Conservation (phyloP, 2,113 vertebrate genomes). For the Entomyzon cyanotis region DNA sequence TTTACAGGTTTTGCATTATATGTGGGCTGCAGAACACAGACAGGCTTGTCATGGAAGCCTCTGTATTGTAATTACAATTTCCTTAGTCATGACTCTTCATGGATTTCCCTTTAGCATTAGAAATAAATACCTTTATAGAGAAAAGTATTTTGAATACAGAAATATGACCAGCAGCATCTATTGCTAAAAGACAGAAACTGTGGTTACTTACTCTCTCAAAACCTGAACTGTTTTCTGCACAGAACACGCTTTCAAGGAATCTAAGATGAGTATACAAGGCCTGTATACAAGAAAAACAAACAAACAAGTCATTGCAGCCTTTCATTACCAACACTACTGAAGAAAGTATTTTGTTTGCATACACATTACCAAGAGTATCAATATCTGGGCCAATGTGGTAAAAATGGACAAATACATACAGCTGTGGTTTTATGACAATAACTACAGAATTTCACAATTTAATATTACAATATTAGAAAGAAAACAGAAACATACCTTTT, state of each 20-base stretch:
- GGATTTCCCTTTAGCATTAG: neutral
- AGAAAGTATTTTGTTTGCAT: neutral
- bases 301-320: neutral
- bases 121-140: neutral
- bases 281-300: constrained; percentile 69
- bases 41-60: neutral
- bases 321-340: neutral
- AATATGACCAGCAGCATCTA: neutral
- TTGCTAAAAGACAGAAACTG: neutral
- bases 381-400: neutral
- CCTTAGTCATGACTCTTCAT: neutral
- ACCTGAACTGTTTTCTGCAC: constrained; percentile 89
- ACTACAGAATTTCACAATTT: neutral
- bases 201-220: constrained; percentile 89
- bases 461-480: neutral
- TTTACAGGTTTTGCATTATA: neutral
- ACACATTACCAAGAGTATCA: neutral
- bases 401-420: neutral
- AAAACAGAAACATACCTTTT: constrained; percentile 72
- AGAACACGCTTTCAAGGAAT: constrained; percentile 90
- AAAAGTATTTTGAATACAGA: neutral
- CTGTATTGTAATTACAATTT: neutral
- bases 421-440: neutral
- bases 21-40: neutral
- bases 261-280: constrained; percentile 94